Conservation (phyloP, 2,888 invertebrate species). For the Harpalus rubripes region DNA sequence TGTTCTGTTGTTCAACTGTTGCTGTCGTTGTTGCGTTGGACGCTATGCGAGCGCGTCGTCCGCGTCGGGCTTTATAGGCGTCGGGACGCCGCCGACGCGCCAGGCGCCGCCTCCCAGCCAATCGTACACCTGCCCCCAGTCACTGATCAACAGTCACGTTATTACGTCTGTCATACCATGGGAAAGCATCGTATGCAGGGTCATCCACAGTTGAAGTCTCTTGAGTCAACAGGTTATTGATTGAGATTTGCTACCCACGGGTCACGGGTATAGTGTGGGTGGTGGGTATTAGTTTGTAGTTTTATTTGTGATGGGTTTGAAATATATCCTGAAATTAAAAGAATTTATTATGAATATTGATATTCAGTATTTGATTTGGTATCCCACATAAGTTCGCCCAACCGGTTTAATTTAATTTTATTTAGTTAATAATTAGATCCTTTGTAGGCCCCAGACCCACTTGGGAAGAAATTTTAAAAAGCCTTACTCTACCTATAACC, state of each 20-base stretch:
- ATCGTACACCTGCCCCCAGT: background rate
- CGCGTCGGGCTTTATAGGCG: constrained; percentile 35
- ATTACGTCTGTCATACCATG: constrained; percentile 27
- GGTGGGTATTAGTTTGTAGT: background rate
- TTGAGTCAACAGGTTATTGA: constrained; percentile 29
- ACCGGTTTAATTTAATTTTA: no score
- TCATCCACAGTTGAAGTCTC: constrained; percentile 2
- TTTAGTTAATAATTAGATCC: no score
- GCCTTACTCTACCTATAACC: no score
- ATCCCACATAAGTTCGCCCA: no score
- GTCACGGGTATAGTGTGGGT: background rate
- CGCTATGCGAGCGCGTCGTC: constrained; percentile 19
- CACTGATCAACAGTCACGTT: constrained; percentile 23
- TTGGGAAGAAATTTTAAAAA: no score
- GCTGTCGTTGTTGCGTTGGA: constrained; percentile 28
- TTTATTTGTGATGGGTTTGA: no score
- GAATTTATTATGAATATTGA: no score
- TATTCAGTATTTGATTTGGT: no score
- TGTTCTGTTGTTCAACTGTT: constrained; percentile 19
- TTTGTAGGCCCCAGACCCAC: no score
- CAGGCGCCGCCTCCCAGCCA: constrained; percentile 16
- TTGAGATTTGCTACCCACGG: background rate
- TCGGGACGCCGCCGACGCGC: constrained; percentile 36
- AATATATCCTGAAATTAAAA: no score
- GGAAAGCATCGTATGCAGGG: background rate